Evolutionary conservation across 2,797 vertebrate species (phyloP).

Genomic region (Lemur catta): DNA sequence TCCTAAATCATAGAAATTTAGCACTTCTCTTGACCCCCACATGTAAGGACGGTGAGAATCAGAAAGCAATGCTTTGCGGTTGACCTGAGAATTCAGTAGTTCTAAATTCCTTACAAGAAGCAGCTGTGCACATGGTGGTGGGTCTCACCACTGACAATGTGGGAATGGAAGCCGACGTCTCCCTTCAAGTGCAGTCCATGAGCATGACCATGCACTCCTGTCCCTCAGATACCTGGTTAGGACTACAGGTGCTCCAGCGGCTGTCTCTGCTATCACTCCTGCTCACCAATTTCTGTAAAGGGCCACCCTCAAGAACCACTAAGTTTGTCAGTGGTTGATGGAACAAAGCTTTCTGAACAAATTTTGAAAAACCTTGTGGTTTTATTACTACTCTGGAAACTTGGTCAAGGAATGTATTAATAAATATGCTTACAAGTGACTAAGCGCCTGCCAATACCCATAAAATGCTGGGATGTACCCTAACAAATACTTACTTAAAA

Average conservation of each 20-base stretch:
- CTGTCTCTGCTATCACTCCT: neutral
- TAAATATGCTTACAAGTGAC: neutral
- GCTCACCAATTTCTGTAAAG: neutral
- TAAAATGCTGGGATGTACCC: neutral
- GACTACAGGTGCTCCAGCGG: neutral
- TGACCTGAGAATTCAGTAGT: neutral
- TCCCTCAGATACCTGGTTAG: neutral
- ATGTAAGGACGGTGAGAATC: neutral
- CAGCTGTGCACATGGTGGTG: neutral
- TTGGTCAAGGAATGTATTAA: neutral
- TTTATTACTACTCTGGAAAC: conserved; percentile 28
- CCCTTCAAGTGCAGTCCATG: neutral
- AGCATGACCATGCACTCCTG: accelerated
- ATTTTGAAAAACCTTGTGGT: neutral
- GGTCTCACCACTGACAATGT: neutral
- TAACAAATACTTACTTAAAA: neutral
- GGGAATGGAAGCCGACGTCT: neutral
- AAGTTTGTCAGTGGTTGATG: neutral
- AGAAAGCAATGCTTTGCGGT: neutral
- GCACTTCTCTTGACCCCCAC: neutral
- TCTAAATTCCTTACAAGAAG: neutral
- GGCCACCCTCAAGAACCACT: neutral
- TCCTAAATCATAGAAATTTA: neutral
- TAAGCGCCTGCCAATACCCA: neutral
- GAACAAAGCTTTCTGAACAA: neutral